Evolutionary conservation across 2,888 invertebrate species (phyloP).

Genomic region (Tortricodes alternella): DNA sequence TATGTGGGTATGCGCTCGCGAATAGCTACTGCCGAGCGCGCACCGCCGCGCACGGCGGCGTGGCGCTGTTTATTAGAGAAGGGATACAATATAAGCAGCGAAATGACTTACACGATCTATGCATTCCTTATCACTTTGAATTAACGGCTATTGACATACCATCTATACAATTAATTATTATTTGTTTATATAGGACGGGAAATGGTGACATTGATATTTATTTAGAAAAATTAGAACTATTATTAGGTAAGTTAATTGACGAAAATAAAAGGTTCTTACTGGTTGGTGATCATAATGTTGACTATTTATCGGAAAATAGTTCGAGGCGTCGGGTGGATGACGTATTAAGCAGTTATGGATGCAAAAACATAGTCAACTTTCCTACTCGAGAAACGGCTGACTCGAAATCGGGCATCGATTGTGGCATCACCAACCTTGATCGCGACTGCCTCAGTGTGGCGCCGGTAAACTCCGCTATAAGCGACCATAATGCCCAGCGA

Average conservation of each 20-base stretch:
- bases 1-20: too few species aligned
- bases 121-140: too few species aligned
- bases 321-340: neutral
- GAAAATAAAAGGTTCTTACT: slow-evolving; percentile 1
- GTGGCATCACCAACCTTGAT: neutral
- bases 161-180: slow-evolving; percentile 1
- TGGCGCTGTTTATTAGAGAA: too few species aligned
- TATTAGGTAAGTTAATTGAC: neutral
- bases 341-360: neutral
- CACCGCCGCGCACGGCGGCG: too few species aligned
- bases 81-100: too few species aligned
- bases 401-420: neutral
- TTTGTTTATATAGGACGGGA: neutral
- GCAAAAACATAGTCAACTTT: neutral
- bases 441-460: neutral
- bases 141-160: too few species aligned
- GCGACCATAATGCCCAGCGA: neutral
- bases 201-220: neutral
- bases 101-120: too few species aligned
- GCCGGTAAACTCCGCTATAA: neutral
- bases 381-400: neutral
- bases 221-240: neutral
- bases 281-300: neutral
- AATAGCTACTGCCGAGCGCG: too few species aligned
- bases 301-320: neutral